phyloP scores from a whole-genome alignment of 2,797 vertebrate genomes.

The Diplodus puntazzo region DNA sequence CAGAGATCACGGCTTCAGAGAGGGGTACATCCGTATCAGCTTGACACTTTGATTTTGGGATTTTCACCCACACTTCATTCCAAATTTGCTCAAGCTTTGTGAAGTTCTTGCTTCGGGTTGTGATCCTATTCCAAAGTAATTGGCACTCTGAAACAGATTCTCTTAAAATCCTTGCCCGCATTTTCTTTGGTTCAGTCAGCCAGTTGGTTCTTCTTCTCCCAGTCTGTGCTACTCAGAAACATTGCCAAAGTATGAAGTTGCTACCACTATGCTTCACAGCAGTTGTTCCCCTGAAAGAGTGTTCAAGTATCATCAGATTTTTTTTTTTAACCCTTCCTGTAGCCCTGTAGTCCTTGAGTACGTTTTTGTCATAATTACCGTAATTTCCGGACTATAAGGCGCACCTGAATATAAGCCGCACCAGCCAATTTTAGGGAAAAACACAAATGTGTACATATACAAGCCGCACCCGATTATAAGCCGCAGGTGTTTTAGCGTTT shows the following conservation, averaged over 20 bases:
- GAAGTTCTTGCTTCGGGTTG: slow-evolving; percentile 32
- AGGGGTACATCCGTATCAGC: slow-evolving; percentile 36
- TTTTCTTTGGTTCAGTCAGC: slow-evolving; percentile 31
- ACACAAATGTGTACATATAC: too few relatives aligned
- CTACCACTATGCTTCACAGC: slow-evolving; percentile 10
- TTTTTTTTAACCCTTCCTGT: too few relatives aligned
- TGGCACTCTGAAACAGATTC: slow-evolving; percentile 15
- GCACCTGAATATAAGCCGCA: too few relatives aligned
- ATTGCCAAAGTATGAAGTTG: slow-evolving; percentile 13
- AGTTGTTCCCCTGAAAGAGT: slow-evolving; percentile 13
- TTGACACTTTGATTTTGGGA: slow-evolving; percentile 49
- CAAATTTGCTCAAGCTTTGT: slow-evolving; percentile 52
- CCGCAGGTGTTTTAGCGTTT: too few relatives aligned
- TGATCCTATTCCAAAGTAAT: slow-evolving; percentile 20
- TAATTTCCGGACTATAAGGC: too few relatives aligned
- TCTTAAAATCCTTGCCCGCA: slow-evolving; percentile 13
- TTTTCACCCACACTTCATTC: slow-evolving; percentile 44
- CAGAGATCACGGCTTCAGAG: slow-evolving; percentile 31
- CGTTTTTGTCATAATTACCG: not conserved
- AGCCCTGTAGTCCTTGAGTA: too few relatives aligned
- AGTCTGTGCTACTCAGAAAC: slow-evolving; percentile 15
- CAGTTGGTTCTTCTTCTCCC: slow-evolving; percentile 12
- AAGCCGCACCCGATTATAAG: too few relatives aligned
- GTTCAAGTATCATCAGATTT: too few relatives aligned
- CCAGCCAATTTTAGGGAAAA: too few relatives aligned